Evolutionary conservation across 2,113 vertebrate genomes (phyloP).

Genomic region (Gobio gobio): DNA sequence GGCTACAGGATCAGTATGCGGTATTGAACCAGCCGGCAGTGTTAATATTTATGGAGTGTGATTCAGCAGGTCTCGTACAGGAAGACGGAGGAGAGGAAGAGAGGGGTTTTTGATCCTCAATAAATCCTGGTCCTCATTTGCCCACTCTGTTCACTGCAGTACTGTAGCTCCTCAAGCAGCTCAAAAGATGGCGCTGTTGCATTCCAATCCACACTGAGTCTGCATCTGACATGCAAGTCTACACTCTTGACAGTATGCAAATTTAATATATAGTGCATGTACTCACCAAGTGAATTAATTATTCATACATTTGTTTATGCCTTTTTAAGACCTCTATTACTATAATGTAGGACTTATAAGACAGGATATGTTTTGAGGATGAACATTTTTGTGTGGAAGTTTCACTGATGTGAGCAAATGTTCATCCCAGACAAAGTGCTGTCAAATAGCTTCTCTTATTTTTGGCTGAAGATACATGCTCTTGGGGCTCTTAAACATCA

Average conservation of each 20-base stretch:
- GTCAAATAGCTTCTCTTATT: neutral
- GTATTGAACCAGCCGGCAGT: slow-evolving; percentile 35
- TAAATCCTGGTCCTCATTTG: slow-evolving; percentile 26
- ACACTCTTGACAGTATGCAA: neutral
- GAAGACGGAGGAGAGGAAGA: slow-evolving; percentile 27
- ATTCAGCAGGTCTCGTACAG: slow-evolving; percentile 27
- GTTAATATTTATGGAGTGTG: slow-evolving; percentile 48
- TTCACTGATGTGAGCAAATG: neutral
- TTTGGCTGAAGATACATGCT: neutral
- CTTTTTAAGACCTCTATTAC: neutral
- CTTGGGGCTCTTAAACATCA: neutral
- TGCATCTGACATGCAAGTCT: neutral
- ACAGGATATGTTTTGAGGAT: neutral
- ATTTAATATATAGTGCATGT: neutral
- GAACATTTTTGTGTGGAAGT: neutral
- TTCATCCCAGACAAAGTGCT: neutral
- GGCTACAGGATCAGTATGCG: slow-evolving; percentile 29
- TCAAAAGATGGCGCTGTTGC: slow-evolving; percentile 47
- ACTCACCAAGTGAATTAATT: neutral
- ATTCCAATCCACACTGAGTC: slow-evolving; percentile 20
- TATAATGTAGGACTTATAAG: neutral
- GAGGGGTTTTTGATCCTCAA: slow-evolving; percentile 9
- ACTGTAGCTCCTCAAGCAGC: neutral
- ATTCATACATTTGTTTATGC: neutral
- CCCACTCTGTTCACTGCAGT: neutral